These are phyloP conservation scores for Lasioglossum malachurum DNA, from an alignment of 2,888 invertebrate species.

Conservation along the genomic window DNA sequence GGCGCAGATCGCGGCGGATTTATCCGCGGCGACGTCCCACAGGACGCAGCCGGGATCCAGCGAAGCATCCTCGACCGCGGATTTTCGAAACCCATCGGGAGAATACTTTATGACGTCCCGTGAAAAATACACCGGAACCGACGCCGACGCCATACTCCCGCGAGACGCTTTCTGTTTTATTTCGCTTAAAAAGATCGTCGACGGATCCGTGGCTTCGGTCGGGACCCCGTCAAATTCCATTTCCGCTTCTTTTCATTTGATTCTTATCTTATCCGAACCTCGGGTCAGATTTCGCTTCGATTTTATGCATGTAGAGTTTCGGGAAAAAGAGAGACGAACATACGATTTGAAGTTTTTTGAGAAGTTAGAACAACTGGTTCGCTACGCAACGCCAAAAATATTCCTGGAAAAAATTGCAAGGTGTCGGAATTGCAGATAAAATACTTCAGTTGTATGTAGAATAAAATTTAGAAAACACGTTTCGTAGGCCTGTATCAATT, in stretches of 20 bases:
- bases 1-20: slow-evolving; percentile 37
- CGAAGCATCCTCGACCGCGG: slow-evolving; percentile 32
- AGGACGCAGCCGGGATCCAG: slow-evolving; percentile 32
- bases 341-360: too few species aligned
- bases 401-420: too few species aligned
- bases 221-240: not conserved
- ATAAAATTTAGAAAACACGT: too few species aligned
- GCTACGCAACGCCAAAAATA: too few species aligned
- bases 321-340: too few species aligned
- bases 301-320: not conserved
- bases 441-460: too few species aligned
- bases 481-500: too few species aligned
- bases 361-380: too few species aligned
- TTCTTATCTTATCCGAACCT: not conserved
- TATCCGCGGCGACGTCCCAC: slow-evolving; percentile 36
- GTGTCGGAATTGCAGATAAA: too few species aligned
- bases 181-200: not conserved
- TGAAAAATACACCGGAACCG: slow-evolving; percentile 58
- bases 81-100: slow-evolving; percentile 40
- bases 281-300: not conserved
- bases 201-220: not conserved
- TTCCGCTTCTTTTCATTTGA: not conserved
- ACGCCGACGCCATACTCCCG: slow-evolving; percentile 26
- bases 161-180: slow-evolving; percentile 12
- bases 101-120: slow-evolving; percentile 57